Base-by-base conservation (phyloP, 1,140 invertebrate species). In the Cydia amplana region DNA sequence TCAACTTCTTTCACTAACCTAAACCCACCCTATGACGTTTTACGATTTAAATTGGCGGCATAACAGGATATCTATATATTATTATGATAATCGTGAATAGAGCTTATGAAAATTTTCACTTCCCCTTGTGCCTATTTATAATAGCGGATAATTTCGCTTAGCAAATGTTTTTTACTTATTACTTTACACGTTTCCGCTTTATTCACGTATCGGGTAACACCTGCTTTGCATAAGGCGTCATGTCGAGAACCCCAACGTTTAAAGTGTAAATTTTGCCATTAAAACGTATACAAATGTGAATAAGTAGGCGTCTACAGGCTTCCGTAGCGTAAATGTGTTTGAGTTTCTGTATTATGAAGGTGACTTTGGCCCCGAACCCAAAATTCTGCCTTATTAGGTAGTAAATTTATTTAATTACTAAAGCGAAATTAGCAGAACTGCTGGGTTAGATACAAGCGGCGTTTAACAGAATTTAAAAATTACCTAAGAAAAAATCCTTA, bases 211-310 rank as follows among this genome's bases (percentile, higher is more conserved):
- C 90, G 89, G 86, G 90, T 89, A 89, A 87, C 90, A 92, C 88
- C 90, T 92, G 90, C 85, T 92, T 92, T 91, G 89, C 90, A 92
- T 92, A 90, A 92, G 87, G 86, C 87, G 87, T 90, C 87, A 91
- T 88, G 87, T 83, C 81, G 88, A 86, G 87, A 87, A 87, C 87
- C 83, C 88, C 84, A 70, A 87, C 87, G 82, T 87, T 86, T 85
- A 87, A 91, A 88, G 89, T 91, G 87, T 92, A 91, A 91, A 91
- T 90, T 92, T 92, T 86, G 89, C 88, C 88, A 91, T 92, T 89
- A 89, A 89, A 89, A 88, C 65, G 82, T 82, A 92, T 88, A 90
- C 88, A 89, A 89, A 85, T 89, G 83, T 86, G 79, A 82, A 87
- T 87, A 87, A 91, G 87, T 83, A 85, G 78, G 82, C 85, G 87